These are phyloP conservation scores for Phoeniculus purpureus DNA, from an alignment of 2,797 vertebrate species.

Conservation along the genomic window DNA sequence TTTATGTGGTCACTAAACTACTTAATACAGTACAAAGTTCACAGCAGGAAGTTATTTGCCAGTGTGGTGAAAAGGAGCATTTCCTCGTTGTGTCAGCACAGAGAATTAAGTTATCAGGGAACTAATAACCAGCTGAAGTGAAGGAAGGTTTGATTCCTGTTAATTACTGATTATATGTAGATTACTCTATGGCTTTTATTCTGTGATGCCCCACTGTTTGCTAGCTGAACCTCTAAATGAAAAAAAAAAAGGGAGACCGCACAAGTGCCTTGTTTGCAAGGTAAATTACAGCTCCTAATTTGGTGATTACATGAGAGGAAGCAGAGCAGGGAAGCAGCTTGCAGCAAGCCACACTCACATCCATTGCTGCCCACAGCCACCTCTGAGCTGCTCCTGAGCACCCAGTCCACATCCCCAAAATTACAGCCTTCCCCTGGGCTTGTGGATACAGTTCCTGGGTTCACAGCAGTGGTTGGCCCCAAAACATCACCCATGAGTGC, in stretches of 20 bases:
- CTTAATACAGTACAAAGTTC: conserved; percentile 46
- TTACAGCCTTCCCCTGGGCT: background rate
- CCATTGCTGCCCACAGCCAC: background rate
- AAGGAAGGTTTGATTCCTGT: conserved; percentile 56
- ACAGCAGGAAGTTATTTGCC: conserved; percentile 62
- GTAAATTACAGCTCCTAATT: conserved; percentile 39
- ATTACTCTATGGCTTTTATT: conserved; percentile 67
- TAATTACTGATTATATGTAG: conserved; percentile 60
- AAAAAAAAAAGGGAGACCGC: background rate
- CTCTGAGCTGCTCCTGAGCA: background rate
- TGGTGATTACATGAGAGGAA: conserved; percentile 28
- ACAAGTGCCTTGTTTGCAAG: conserved; percentile 6
- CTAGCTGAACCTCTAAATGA: conserved; percentile 44
- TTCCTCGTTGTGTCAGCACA: conserved; percentile 31
- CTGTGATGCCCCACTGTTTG: conserved; percentile 50
- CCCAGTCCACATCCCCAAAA: fast-evolving
- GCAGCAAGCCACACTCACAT: background rate
- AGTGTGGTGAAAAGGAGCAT: conserved; percentile 54
- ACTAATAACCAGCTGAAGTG: conserved; percentile 54
- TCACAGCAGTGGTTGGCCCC: background rate
- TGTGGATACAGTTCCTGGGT: background rate
- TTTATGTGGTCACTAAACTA: conserved; percentile 61
- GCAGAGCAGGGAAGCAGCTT: background rate
- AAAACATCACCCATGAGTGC: fast-evolving
- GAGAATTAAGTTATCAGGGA: conserved; percentile 33